These are phyloP conservation scores for Bombus haemorrhoidalis DNA, from an alignment of 1,140 invertebrate genomes.

Conservation along the genomic window DNA sequence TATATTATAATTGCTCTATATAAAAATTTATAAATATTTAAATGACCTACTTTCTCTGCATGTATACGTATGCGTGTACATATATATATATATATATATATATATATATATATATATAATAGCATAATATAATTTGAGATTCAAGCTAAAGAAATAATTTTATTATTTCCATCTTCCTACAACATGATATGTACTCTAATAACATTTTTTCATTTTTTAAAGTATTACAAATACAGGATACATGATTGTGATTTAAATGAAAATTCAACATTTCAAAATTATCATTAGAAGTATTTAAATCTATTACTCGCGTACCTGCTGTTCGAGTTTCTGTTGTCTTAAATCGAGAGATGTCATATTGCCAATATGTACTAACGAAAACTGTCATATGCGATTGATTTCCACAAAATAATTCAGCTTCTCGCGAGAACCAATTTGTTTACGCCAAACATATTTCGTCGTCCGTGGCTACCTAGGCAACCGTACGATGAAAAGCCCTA, in stretches of 20 bases:
- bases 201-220: background rate
- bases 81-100: background rate
- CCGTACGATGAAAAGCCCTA: conserved; percentile 36
- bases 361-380: conserved; percentile 23
- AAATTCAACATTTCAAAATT: conserved; percentile 8
- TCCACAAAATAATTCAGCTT: conserved; percentile 23
- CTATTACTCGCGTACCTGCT: conserved; percentile 86
- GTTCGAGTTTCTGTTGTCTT: conserved; percentile 89
- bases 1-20: background rate
- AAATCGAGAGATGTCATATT: conserved; percentile 86
- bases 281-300: background rate
- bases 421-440: conserved; percentile 72
- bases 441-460: conserved; percentile 73
- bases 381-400: conserved; percentile 37
- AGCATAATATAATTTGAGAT: background rate
- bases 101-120: background rate
- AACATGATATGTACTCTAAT: background rate
- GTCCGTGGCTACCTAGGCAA: conserved; percentile 72
- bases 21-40: conserved; percentile 25
- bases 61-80: background rate
- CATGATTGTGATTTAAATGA: background rate
- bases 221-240: background rate
- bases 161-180: background rate
- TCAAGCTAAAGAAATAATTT: background rate
- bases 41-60: conserved; percentile 28